Base-by-base conservation (phyloP, 2,113 vertebrate genomes). In the Chelonoidis abingdonii region DNA sequence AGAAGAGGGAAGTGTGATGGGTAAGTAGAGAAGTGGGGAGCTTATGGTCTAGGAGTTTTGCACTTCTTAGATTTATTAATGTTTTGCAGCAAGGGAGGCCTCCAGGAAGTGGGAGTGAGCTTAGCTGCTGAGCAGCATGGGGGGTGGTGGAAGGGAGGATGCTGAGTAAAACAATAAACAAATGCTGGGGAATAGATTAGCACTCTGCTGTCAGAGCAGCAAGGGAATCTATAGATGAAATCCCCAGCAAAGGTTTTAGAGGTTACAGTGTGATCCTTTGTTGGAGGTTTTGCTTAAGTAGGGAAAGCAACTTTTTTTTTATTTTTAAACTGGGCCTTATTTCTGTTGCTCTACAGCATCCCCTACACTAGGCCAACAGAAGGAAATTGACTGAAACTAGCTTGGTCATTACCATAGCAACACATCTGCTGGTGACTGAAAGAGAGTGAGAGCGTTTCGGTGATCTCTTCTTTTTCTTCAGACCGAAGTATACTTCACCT, bases 141-240 rank as follows among this genome's bases (percentile, higher is more conserved):
- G 97, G 98, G 94, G 96, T 98, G 98, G 98, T 98, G 98, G 98
- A 98, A 98, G 98, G 98, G 98, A 99, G 99, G 99, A 98, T 99
- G 98, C 98, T 98, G 99, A 99, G 99, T 99, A 98, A 98, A 99
- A 99, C 99, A 99, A 99, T 99, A 99, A 99, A 99, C 99, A 99
- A 98, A 98, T 98, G 98, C 98, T 47, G 96, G 98, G 95, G 87
- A 88, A 96, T 97, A 85, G 95, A 98, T 98, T 96, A 95, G 96
- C 31, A 14, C 93, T 57, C 57, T 27, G 80, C 96, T 94, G 97
- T 97, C 97, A 97, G 97, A 96, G 83, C 90, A 80, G 88, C 31
- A 53, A 3, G 80, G 78, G 86, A 84, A 97, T 96, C 85, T 56
- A 88, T 89, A 90, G 95, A 91, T 80, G 83, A 92, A 92, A 88